Base-by-base conservation (phyloP, 2,113 vertebrate genomes). In the Hippotragus niger region DNA sequence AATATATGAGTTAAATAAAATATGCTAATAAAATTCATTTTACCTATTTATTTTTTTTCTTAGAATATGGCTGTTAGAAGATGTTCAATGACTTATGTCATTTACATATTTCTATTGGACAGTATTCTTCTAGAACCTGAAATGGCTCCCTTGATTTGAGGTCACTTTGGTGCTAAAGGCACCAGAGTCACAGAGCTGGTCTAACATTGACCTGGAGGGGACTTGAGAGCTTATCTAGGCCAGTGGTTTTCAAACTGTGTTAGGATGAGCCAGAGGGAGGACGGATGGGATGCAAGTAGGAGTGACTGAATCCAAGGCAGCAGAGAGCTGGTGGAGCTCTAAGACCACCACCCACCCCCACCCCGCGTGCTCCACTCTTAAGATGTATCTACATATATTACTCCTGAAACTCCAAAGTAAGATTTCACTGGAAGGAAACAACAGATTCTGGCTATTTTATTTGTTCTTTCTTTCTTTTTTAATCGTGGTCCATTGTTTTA, bases 241-340 rank as follows among this genome's bases (percentile, higher is more conserved):
- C n/a, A 64, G 52, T 55, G 45, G 64, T 91, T 96, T 60, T 52
- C 57, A 82, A 82, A 85, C 5, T 82, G 57, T 82, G 47, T 91
- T 88, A 96, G 50, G 23, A 50, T 83, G 36, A 64, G 40, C 83
- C 60, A 23, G 33, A 88, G 50, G 67, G 47, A 40, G 50, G 6
- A 45, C 21, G 45, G 60, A n/a, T 2, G 11, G 4, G 13, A 5
- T 9, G n/a, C 21, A 52, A 40, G 31, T 31, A 50, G 53, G 31
- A 2, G 9, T 16, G 40, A 47, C 11, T 17, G 15, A 47, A 19
- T 16, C 0, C 17, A 10, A n/a, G 27, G 45, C 55, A 14, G 12
- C 25, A 2, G 2, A 16, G 12, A 60, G 64, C 21, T 14, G 55
- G 21, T 45, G 19, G 67, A 50, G 40, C 17, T 40, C 58, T 45